phyloP scores from a whole-genome alignment of 2,797 vertebrate species.

The Pseudotriccus pelzelni region DNA sequence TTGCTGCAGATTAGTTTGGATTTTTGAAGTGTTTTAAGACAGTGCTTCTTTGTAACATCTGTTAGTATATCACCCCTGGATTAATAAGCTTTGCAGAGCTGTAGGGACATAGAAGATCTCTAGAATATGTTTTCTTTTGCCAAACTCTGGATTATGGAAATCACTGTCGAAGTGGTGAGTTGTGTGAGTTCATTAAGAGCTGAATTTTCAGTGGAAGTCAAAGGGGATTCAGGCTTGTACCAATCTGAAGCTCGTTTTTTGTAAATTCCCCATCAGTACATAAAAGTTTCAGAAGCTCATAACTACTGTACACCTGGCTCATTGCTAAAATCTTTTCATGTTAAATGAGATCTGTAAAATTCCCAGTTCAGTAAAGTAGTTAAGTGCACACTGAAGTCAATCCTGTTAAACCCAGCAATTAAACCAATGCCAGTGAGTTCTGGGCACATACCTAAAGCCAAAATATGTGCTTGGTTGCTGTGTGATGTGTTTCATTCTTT shows the following conservation, averaged over 20 bases:
- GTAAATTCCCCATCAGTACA: not conserved
- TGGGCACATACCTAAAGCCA: not conserved
- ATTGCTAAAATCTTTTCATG: conserved; percentile 6
- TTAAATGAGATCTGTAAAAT: conserved; percentile 17
- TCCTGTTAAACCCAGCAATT: not conserved
- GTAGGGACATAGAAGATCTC: not conserved
- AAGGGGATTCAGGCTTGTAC: not conserved
- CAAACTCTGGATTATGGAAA: not conserved
- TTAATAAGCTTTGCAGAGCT: not conserved
- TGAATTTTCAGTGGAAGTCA: not conserved
- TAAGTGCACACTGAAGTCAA: not conserved
- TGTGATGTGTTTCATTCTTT: not conserved
- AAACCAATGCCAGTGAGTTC: not conserved
- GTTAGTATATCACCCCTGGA: not conserved
- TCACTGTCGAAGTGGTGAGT: not conserved
- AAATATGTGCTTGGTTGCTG: not conserved
- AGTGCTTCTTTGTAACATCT: not conserved
- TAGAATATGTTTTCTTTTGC: not conserved
- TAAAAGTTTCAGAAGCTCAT: not conserved
- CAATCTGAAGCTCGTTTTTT: not conserved
- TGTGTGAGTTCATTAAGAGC: not conserved
- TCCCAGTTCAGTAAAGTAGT: not conserved
- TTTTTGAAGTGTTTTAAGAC: not conserved
- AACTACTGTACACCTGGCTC: not conserved
- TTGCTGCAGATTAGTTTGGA: not conserved